These are phyloP conservation scores for Propithecus perrieri DNA, from an alignment of 2,797 vertebrate species.

Conservation along the genomic window DNA sequence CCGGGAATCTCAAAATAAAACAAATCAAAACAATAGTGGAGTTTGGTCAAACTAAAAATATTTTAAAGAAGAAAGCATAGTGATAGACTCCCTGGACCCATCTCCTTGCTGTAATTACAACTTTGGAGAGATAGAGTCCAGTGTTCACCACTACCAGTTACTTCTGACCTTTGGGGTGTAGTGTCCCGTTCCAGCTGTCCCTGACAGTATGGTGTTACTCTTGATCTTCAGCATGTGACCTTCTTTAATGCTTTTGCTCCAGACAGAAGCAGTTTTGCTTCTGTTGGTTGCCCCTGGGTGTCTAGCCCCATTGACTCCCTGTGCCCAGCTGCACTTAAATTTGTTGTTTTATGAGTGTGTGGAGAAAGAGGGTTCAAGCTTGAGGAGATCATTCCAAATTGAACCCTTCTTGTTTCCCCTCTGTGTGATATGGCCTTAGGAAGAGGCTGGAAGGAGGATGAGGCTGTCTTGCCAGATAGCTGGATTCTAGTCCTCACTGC, in stretches of 20 bases:
- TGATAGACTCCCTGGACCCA: not conserved
- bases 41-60: conserved; percentile 2
- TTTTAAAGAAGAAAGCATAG: not conserved
- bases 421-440: not conserved
- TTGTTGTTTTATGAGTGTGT: conserved; percentile 6
- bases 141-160: not conserved
- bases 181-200: conserved; percentile 34
- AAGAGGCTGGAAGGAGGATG: not conserved
- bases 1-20: conserved; percentile 22
- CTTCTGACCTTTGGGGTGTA: conserved; percentile 14
- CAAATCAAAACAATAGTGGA: conserved; percentile 1
- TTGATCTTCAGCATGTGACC: conserved; percentile 56
- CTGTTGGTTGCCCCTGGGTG: conserved; percentile 16
- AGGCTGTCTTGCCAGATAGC: not conserved
- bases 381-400: not conserved
- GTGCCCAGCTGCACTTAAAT: conserved; percentile 13
- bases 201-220: conserved; percentile 34
- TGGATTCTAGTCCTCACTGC: not conserved
- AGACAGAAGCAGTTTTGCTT: conserved; percentile 12
- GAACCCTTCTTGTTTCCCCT: not conserved
- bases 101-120: not conserved
- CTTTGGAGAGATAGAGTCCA: not conserved
- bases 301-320: not conserved
- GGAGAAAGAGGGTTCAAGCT: conserved; percentile 13
- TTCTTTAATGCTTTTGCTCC: conserved; percentile 39